Evolutionary conservation across 1,140 invertebrate genomes (phyloP).

Genomic region (Formica selysi): DNA sequence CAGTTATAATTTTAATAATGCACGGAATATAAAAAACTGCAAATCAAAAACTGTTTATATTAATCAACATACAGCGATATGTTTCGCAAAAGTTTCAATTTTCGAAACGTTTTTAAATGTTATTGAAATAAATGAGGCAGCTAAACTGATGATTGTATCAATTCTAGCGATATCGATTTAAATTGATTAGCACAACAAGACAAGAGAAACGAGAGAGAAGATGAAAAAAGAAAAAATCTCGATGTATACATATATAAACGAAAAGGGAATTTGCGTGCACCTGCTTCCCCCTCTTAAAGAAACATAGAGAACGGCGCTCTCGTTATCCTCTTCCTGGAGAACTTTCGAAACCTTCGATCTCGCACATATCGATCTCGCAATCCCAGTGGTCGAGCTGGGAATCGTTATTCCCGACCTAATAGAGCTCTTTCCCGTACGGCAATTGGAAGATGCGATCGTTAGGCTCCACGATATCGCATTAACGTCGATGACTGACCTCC

Average conservation of each 20-base stretch:
- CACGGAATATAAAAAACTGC: not conserved
- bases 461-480: conserved; percentile 41
- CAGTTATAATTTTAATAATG: too few relatives aligned
- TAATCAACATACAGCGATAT: not conserved
- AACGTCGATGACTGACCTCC: conserved; percentile 33
- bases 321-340: conserved; percentile 13
- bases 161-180: not conserved
- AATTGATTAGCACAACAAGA: not conserved
- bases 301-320: not conserved
- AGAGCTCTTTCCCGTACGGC: conserved; percentile 14
- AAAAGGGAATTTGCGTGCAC: not conserved
- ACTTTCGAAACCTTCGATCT: not conserved
- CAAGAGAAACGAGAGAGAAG: not conserved
- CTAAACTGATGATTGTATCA: not conserved
- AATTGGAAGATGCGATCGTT: conserved; percentile 46
- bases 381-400: conserved; percentile 17
- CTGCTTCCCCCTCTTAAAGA: conserved; percentile 54
- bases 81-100: not conserved
- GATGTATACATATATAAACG: not conserved
- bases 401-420: conserved; percentile 39
- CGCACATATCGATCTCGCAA: not conserved
- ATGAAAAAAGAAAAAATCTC: conserved; percentile 14
- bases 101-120: not conserved
- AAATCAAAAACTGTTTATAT: not conserved
- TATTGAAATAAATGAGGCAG: not conserved